A percentile compares a stretch with the other conserved stretches of the same genome.
These are phyloP conservation scores for Xyrauchen texanus DNA, from an alignment of 2,113 vertebrate genomes.

Conservation along the genomic window DNA sequence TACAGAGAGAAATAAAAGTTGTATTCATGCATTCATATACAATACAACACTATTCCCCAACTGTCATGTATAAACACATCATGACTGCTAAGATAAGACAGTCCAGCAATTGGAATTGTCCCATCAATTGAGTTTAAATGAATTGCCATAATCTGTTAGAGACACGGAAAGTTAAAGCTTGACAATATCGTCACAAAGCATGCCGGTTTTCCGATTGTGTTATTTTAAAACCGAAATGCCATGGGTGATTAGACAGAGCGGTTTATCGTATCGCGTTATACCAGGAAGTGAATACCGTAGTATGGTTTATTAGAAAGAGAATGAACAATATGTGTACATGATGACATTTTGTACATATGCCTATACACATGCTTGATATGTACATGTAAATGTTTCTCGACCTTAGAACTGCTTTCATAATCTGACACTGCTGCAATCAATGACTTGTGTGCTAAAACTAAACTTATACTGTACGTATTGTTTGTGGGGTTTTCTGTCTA, in stretches of 20 bases:
- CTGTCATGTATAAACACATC: background rate
- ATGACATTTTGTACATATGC: conserved; percentile 39
- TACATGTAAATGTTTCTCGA: conserved; percentile 72
- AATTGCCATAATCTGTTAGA: conserved; percentile 5
- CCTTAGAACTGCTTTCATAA: conserved; percentile 67
- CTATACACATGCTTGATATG: conserved; percentile 58
- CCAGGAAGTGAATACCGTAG: background rate
- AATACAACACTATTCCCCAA: no score
- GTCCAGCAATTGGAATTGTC: conserved; percentile 2
- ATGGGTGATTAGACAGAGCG: background rate
- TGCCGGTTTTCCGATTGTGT: background rate
- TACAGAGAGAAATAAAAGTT: no score
- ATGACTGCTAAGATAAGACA: background rate
- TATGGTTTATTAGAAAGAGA: conserved; percentile 55
- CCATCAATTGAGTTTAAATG: background rate
- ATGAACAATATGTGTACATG: conserved; percentile 59
- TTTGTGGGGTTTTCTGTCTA: conserved; percentile 22
- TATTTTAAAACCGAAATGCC: conserved; percentile 3
- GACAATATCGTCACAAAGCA: conserved; percentile 1
- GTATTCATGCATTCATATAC: no score
- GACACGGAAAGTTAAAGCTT: background rate
- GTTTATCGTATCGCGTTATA: conserved; percentile 2
- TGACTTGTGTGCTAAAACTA: conserved; percentile 46
- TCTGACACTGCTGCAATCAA: conserved; percentile 61
- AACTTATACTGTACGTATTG: conserved; percentile 21